Conservation (phyloP, 2,888 invertebrate species). For the Craniophora ligustri region DNA sequence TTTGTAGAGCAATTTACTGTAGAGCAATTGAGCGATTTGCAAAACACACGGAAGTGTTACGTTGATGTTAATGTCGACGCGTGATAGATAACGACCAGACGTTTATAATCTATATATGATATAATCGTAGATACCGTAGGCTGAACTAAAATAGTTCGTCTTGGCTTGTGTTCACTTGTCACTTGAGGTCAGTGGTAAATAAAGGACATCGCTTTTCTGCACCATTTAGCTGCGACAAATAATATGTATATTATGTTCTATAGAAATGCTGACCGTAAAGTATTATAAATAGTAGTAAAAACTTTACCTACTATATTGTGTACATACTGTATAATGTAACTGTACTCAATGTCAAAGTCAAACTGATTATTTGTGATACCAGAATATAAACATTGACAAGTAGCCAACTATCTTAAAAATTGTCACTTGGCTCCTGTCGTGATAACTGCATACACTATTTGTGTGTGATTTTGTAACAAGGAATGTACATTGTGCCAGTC, state of each 20-base stretch:
- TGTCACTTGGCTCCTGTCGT: constrained; percentile 26
- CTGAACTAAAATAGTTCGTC: constrained; percentile 71
- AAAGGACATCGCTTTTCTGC: constrained; percentile 40
- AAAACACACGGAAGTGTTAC: constrained; percentile 27
- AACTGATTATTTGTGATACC: constrained; percentile 25
- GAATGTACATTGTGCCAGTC: constrained; percentile 13
- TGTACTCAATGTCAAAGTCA: constrained; percentile 39
- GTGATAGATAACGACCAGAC: constrained; percentile 34
- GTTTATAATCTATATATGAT: constrained; percentile 45
- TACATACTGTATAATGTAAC: constrained; percentile 13
- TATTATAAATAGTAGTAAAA: background rate
- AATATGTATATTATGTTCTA: too few relatives aligned
- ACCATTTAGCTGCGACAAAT: constrained; percentile 14
- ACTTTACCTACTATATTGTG: too few relatives aligned
- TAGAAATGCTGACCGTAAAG: background rate
- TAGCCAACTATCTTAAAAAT: constrained; percentile 44
- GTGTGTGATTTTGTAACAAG: constrained; percentile 20
- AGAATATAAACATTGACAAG: constrained; percentile 42
- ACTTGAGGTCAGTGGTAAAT: constrained; percentile 69
- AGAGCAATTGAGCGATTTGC: constrained; percentile 1
- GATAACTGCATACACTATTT: constrained; percentile 22
- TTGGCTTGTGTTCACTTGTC: constrained; percentile 77
- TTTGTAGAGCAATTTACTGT: constrained; percentile 25
- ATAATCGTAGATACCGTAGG: constrained; percentile 58
- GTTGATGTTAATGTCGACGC: constrained; percentile 39